These are phyloP conservation scores for Diachasmimorpha longicaudata DNA, from an alignment of 1,140 invertebrate species.

Conservation along the genomic window DNA sequence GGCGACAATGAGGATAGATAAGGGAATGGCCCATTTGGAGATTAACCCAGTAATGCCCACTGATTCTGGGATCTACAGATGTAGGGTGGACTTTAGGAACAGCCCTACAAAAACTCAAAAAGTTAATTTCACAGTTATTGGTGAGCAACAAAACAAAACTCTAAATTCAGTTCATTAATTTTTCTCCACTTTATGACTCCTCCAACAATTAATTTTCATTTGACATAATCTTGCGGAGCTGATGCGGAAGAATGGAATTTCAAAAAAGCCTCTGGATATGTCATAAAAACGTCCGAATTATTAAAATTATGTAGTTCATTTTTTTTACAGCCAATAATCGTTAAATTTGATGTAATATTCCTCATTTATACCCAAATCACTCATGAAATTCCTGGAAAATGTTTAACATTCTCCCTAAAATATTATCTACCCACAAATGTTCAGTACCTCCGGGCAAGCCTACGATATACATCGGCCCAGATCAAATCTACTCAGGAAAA, in stretches of 20 bases:
- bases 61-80: constrained; percentile 75
- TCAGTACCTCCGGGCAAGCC: constrained; percentile 85
- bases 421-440: constrained; percentile 4
- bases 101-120: constrained; percentile 75
- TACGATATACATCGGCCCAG: constrained; percentile 77
- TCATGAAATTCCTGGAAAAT: background rate
- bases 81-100: constrained; percentile 76
- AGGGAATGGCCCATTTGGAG: constrained; percentile 64
- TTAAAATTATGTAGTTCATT: too few relatives aligned
- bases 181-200: too few relatives aligned
- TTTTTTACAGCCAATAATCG: too few relatives aligned
- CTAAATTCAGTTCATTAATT: background rate
- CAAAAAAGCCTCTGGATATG: too few relatives aligned
- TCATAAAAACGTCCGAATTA: background rate
- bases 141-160: constrained; percentile 61
- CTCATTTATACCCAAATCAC: background rate
- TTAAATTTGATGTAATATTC: background rate
- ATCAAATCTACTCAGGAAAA: constrained; percentile 71
- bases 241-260: too few relatives aligned
- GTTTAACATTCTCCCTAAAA: background rate
- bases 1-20: constrained; percentile 63
- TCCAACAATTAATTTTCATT: too few relatives aligned
- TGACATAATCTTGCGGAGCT: too few relatives aligned
- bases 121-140: constrained; percentile 76
- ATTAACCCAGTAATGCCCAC: constrained; percentile 65